Evolutionary conservation across 2,113 vertebrate genomes (phyloP).

Genomic region (Eudyptes chrysolophus): DNA sequence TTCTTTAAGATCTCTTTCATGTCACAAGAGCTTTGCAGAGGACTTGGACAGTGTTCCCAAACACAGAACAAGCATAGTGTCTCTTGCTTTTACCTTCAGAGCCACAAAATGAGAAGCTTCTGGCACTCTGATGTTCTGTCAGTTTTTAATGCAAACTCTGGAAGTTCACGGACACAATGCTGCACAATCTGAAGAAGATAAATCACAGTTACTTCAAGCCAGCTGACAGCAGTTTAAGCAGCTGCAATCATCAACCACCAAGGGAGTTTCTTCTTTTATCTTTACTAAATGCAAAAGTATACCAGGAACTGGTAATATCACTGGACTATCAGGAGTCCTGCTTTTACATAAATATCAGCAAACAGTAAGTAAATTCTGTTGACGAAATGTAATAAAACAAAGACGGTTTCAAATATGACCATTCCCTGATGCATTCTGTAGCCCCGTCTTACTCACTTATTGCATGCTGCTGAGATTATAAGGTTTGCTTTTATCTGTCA

Average conservation of each 20-base stretch:
- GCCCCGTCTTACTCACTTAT: conserved; percentile 84
- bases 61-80: neutral
- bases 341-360: conserved; percentile 94
- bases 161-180: conserved; percentile 82
- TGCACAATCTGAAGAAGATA: conserved; percentile 92
- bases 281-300: conserved; percentile 91
- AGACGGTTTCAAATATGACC: conserved; percentile 86
- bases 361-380: conserved; percentile 98
- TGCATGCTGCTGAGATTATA: conserved; percentile 96
- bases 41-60: neutral
- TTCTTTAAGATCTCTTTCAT: neutral
- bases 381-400: conserved; percentile 97
- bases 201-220: conserved; percentile 98
- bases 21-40: neutral
- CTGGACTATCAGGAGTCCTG: conserved; percentile 79
- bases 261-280: conserved; percentile 89
- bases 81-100: conserved; percentile 15
- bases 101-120: conserved; percentile 3
- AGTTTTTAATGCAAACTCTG: conserved; percentile 72
- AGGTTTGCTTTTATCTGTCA: conserved; percentile 99
- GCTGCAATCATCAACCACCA: conserved; percentile 91
- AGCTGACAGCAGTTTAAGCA: conserved; percentile 98
- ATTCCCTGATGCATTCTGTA: conserved; percentile 85
- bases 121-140: conserved; percentile 61
- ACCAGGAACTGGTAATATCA: conserved; percentile 87